Evolutionary conservation across 2,113 vertebrate genomes (phyloP), one percentile per base, ranked within the genome.

Genomic region (Bufo gargarizans): DNA sequence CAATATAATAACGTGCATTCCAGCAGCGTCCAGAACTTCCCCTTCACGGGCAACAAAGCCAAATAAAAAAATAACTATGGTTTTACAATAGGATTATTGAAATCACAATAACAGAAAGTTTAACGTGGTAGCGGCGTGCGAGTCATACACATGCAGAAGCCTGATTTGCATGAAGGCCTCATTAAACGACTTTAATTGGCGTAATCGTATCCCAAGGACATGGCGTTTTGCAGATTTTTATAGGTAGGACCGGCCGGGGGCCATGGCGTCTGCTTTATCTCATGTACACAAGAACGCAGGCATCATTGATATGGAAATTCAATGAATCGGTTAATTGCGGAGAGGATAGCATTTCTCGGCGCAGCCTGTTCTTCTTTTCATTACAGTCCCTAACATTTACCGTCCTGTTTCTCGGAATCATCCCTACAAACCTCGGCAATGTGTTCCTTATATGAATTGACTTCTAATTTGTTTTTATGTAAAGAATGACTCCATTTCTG

Each of bases 81-180:
- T 8, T 50, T 10, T 45, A 84, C 82, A 72, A 84, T 84, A 58
- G 67, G 67, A 84, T 55, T 72, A 77, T 85, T 85, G 47, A 77
- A 85, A 85, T 85, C 55, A 85, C 53, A 58, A 53, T 65, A 65
- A 82, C 43, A 82, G 78, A 80, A 78, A 67, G 82, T 67, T 69
- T 83, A n/a, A 14, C 53, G 77, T 12, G 50, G 43, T 50, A 47
- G 76, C 49, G 49, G 77, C 65, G 49, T 49, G 78, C 3, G 63
- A 47, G 33, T 81, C 86, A 87, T 88, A 49, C 65, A 88, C 77
- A 88, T 84, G 81, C 58, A 88, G 53, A 47, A 77, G 71, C 43
- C 71, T 84, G n/a, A 88, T 88, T 88, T 88, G 87, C 87, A 88
- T 84, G n/a, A 22, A 77, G 58, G 71, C 58, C 81, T 84, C 80